These are phyloP conservation scores for Lithophane ornitopus DNA, from an alignment of 2,888 invertebrate species.

Conservation along the genomic window DNA sequence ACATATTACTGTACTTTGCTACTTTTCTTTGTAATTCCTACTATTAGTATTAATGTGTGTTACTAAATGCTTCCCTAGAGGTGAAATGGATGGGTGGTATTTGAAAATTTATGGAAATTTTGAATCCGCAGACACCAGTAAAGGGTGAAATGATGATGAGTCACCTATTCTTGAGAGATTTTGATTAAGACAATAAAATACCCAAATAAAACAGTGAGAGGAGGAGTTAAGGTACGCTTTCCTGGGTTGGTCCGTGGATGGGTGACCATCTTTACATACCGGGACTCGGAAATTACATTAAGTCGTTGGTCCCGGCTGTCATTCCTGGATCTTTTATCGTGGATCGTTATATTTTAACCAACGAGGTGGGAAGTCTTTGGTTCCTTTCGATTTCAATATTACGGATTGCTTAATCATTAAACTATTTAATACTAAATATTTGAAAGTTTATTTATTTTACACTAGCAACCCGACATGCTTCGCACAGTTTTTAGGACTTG, in stretches of 20 bases:
- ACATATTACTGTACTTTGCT: constrained; percentile 68
- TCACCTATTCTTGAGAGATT: not conserved
- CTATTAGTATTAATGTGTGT: constrained; percentile 66
- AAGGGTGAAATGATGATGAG: not conserved
- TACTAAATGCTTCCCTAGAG: constrained; percentile 40
- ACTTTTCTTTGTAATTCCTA: constrained; percentile 69
- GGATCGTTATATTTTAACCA: not conserved
- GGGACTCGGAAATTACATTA: too few relatives aligned
- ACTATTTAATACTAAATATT: too few relatives aligned
- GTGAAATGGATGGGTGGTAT: constrained; percentile 35
- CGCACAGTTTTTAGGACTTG: too few relatives aligned
- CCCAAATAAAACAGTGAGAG: too few relatives aligned
- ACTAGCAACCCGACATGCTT: not conserved
- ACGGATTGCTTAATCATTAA: not conserved
- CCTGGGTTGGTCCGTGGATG: too few relatives aligned
- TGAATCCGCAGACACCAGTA: not conserved
- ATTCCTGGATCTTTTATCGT: too few relatives aligned
- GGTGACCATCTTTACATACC: too few relatives aligned
- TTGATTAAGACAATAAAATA: not conserved
- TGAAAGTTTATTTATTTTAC: too few relatives aligned
- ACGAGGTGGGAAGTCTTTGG: not conserved
- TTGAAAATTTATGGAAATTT: constrained; percentile 16
- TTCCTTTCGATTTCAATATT: not conserved
- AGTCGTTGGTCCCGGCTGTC: too few relatives aligned
- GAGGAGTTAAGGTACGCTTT: too few relatives aligned